Percentiles rank a stretch among this genome's conserved stretches.
These are phyloP conservation scores for Prunella fulvescens DNA, from an alignment of 2,113 vertebrate species.

Conservation along the genomic window DNA sequence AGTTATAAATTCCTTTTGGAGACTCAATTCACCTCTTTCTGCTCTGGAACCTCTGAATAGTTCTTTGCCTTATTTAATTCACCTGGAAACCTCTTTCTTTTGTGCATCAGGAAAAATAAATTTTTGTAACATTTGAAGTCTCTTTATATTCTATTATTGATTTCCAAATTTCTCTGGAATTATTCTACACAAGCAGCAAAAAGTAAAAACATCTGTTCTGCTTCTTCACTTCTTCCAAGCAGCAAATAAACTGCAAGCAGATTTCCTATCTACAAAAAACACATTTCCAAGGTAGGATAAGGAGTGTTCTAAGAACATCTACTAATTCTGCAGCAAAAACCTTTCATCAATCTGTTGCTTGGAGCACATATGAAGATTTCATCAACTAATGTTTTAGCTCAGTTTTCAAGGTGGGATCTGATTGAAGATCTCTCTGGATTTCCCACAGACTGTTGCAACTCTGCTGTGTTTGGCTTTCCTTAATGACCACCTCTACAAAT, in stretches of 20 bases:
- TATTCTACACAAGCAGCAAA: neutral
- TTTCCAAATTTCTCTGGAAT: conserved; percentile 14
- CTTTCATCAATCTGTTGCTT: neutral
- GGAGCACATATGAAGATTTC: neutral
- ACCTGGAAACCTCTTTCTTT: neutral
- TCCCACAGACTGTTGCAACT: neutral
- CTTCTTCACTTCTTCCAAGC: neutral
- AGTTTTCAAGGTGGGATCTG: neutral
- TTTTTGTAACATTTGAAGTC: neutral
- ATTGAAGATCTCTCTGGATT: neutral
- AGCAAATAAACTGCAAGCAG: conserved; percentile 29
- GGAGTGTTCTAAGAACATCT: neutral
- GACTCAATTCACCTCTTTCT: neutral
- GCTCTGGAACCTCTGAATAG: neutral
- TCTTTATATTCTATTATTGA: neutral
- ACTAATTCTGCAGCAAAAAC: neutral
- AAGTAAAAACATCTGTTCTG: conserved; percentile 43
- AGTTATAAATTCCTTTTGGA: neutral
- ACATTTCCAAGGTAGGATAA: conserved; percentile 11
- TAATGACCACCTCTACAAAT: neutral
- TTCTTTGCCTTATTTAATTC: neutral
- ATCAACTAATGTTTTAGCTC: neutral
- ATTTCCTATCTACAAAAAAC: conserved; percentile 9
- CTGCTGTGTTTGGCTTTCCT: neutral
- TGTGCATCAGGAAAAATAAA: neutral